Base-by-base conservation (phyloP, 2,888 invertebrate species). In the Athrips mouffetella region DNA sequence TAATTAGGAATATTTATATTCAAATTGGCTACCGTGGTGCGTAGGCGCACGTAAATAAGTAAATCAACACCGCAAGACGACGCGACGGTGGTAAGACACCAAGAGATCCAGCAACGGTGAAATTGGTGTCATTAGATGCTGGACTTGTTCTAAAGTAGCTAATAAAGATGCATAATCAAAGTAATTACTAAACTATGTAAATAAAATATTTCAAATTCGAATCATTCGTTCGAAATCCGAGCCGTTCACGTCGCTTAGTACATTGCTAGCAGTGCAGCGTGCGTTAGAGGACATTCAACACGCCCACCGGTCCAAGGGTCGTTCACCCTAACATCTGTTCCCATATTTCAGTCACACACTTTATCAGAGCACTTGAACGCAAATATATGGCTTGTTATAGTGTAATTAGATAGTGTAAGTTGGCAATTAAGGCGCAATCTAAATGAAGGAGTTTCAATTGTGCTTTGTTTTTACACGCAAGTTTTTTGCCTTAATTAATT, bases 321-420 rank as follows among this genome's bases (percentile, higher is more conserved):
- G 58, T 80, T 84, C 78, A 85, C 76, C 84, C 73, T 66, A 79
- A 80, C 87, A 87, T 88, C 87, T 88, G 87, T 81, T 87, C 77
- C 63, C 73, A 76, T 76, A 82, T 84, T 83, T 81, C 73, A 79
- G 77, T 76, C 74, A 64, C 68, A 65, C 73, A 66, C 69, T 74
- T 68, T 77, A 80, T 80, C 77, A 73, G 67, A 67, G 65, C 67
- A 67, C 70, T 74, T 67, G 65, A 74, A 73, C 58, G 55, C 63
- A 58, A 63, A 62, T 61, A 58, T 57, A 57, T 57, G 62, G 53
- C 60, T 60, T 58, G 55, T 64, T 66, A 67, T 68, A 65, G 58
- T 52, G 50, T 62, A 66, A 66, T 67, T 66, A 63, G 60, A 58
- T 58, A 58, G 55, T 57, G 60, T 62, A 55, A 57, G 50, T 49